phyloP scores from a whole-genome alignment of 2,888 invertebrate species.

The Heliconius aoede region DNA sequence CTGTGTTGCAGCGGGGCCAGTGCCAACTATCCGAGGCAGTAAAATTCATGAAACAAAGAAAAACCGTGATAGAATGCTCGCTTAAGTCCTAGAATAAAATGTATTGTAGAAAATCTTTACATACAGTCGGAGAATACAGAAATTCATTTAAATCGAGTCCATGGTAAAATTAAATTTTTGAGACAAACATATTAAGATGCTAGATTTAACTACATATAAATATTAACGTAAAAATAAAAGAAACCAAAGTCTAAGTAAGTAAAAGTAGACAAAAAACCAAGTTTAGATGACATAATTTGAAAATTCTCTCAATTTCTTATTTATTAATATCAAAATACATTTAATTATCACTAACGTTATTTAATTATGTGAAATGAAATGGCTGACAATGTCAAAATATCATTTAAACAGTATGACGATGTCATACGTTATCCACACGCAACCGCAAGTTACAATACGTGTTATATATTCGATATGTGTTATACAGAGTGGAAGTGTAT shows the following conservation, averaged over 20 bases:
- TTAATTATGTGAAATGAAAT: conserved; percentile 5
- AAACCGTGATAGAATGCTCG: conserved; percentile 42
- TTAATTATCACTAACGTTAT: neutral
- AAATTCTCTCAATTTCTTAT: neutral
- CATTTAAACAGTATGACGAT: neutral
- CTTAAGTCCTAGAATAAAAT: conserved; percentile 38
- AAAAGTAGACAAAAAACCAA: neutral
- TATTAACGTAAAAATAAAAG: neutral
- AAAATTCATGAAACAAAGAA: conserved; percentile 44
- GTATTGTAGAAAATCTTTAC: conserved; percentile 31
- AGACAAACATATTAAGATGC: neutral
- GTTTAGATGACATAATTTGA: neutral
- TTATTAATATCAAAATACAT: neutral
- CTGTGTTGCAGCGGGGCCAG: conserved; percentile 37
- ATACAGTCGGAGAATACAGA: conserved; percentile 30
- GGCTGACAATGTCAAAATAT: neutral
- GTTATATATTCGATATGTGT: conserved; percentile 14
- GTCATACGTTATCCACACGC: conserved; percentile 10
- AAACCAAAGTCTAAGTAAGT: no score
- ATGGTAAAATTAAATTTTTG: neutral
- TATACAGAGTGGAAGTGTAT: neutral
- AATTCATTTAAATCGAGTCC: conserved; percentile 14
- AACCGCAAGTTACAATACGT: conserved; percentile 12
- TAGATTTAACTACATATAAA: neutral
- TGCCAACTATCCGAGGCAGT: conserved; percentile 44